phyloP scores from a whole-genome alignment of 2,888 invertebrate species.

The Dynastes tityus region DNA sequence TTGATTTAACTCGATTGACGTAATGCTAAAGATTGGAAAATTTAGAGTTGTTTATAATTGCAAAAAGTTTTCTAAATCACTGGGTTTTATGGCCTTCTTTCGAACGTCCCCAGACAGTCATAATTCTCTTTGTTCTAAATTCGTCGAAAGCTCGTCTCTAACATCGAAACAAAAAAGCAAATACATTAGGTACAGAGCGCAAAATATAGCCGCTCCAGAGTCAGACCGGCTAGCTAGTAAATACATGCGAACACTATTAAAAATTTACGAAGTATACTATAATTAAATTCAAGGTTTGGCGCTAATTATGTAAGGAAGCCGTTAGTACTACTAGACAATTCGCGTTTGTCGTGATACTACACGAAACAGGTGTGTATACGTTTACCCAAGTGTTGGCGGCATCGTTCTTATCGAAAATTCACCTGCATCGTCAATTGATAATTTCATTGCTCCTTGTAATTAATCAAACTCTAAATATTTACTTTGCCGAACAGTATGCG shows the following conservation, averaged over 20 bases:
- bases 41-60: neutral
- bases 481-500: neutral
- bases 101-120: neutral
- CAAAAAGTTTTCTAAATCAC: no score
- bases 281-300: conserved; percentile 26
- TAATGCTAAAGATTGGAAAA: neutral
- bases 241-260: neutral
- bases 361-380: neutral
- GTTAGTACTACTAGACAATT: conserved; percentile 11
- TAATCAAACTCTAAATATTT: conserved; percentile 33
- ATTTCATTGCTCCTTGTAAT: conserved; percentile 9
- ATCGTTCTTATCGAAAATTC: neutral
- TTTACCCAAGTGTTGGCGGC: neutral
- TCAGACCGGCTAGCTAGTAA: neutral
- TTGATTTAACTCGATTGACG: neutral
- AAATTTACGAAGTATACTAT: conserved; percentile 19
- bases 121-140: conserved; percentile 8
- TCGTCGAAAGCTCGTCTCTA: neutral
- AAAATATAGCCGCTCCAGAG: neutral
- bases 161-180: neutral
- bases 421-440: conserved; percentile 21
- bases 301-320: conserved; percentile 25
- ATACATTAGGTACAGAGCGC: neutral
- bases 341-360: neutral
- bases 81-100: neutral